Conservation (phyloP, 2,113 vertebrate species). For the Labeo rohita region DNA sequence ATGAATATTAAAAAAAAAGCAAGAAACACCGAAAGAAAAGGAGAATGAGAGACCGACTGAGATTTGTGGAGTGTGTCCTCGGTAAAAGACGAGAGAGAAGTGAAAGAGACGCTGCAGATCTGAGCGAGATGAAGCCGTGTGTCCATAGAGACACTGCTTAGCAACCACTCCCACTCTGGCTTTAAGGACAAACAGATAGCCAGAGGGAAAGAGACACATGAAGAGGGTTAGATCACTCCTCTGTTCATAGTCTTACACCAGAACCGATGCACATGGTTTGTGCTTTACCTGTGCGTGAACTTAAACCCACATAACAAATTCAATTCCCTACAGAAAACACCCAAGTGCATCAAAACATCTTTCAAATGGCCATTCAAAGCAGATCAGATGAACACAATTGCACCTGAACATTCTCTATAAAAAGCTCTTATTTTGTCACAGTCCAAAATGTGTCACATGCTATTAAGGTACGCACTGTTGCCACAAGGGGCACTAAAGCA, state of each 20-base stretch:
- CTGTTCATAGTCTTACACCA: constrained; percentile 27
- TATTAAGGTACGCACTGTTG: background rate
- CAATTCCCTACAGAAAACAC: constrained; percentile 21
- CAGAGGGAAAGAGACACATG: constrained; percentile 36
- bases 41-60: constrained; percentile 39
- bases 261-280: constrained; percentile 25
- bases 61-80: constrained; percentile 47
- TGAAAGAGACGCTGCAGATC: constrained; percentile 44
- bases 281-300: constrained; percentile 45
- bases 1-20: constrained; percentile 63
- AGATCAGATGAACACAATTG: background rate
- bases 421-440: background rate
- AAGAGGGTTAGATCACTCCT: constrained; percentile 47
- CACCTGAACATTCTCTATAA: background rate
- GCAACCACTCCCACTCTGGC: constrained; percentile 39
- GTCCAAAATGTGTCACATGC: background rate
- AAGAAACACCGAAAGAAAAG: constrained; percentile 57
- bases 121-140: constrained; percentile 46
- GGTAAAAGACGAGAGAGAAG: constrained; percentile 48
- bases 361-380: background rate
- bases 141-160: constrained; percentile 51
- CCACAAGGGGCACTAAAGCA: background rate
- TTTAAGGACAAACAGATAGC: constrained; percentile 57
- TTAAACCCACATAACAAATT: constrained; percentile 40
- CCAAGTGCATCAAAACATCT: background rate